Evolutionary conservation across 2,113 vertebrate genomes (phyloP), one percentile per base, ranked within the genome.

Genomic region (Mixornis gularis): DNA sequence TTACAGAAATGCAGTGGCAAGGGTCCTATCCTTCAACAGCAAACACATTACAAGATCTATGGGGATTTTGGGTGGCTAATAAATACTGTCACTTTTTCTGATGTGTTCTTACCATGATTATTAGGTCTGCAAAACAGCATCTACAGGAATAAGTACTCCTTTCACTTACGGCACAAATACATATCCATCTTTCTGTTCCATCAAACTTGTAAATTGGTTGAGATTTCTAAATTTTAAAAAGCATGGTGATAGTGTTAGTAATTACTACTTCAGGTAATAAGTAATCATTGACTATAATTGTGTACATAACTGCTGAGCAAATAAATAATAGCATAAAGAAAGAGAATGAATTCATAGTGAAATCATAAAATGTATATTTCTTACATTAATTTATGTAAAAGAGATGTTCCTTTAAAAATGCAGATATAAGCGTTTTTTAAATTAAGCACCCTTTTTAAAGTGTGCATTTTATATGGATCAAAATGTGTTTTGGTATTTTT

Each of bases 401-500:
- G 18, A 82, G 25, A 87, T 52, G 82, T 62, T 87, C 17, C 81
- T 82, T 87, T 76, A 43, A 80, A 89, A 95, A 84, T 59, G 84
- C 70, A 89, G 62, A 89, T 91, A 90, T 27, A 90, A 96, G 81
- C 66, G 7, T 76, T 94, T 93, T 94, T 92, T 12, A 92, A 92
- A 93, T 79, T 69, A 88, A 87, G 26, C 40, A 81, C 20, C 59
- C 65, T 94, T 95, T 90, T 82, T 62, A 58, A 95, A 94, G 71
- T 4, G 13, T 86, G 87, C 19, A 41, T 92, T 96, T 94, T 76
- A 82, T 62, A 89, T 65, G 46, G 74, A 91, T 94, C 63, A 85
- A 79, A 95, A 96, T 65, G 63, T 87, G 84, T 94, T 85, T 85
- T 89, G 78, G 43, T 94, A 93, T 95, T 95, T 95, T 96, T 96